These are phyloP conservation scores for Trachelipus rathkii DNA, from an alignment of 1,140 invertebrate species.

Conservation along the genomic window DNA sequence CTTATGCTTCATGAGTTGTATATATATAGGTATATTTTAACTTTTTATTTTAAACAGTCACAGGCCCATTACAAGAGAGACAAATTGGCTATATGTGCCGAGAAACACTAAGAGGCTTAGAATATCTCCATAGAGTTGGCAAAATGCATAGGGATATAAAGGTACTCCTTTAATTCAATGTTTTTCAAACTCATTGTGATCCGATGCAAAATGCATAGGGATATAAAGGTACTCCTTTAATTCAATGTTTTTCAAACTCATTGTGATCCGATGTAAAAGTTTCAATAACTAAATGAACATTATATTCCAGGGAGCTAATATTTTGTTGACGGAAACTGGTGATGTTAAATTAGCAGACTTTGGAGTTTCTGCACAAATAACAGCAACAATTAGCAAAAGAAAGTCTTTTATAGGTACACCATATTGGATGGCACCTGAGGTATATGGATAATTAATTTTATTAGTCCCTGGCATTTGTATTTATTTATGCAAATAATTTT, in stretches of 20 bases:
- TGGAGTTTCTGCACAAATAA: conserved; percentile 98
- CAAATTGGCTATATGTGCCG: conserved; percentile 97
- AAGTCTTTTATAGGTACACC: conserved; percentile 99
- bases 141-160: conserved; percentile 92
- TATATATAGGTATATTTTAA: conserved; percentile 24
- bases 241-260: neutral
- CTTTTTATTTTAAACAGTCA: conserved; percentile 61
- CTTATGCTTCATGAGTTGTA: conserved; percentile 22
- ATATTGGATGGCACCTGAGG: conserved; percentile 96
- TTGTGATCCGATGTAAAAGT: neutral
- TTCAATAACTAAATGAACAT: neutral
- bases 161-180: conserved; percentile 49
- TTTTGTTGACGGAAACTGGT: conserved; percentile 89
- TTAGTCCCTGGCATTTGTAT: neutral
- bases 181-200: neutral
- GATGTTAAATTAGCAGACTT: conserved; percentile 99
- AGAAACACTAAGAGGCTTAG: conserved; percentile 92
- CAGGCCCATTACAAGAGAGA: conserved; percentile 85
- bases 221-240: conserved; percentile 61
- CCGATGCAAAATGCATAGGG: conserved; percentile 95
- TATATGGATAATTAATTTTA: conserved; percentile 48
- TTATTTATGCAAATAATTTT: too few relatives aligned
- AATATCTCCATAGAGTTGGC: conserved; percentile 91
- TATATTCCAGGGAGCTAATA: conserved; percentile 76
- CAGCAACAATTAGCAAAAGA: conserved; percentile 95